phyloP scores from a whole-genome alignment of 2,113 vertebrate genomes.

The Polypterus bichir region DNA sequence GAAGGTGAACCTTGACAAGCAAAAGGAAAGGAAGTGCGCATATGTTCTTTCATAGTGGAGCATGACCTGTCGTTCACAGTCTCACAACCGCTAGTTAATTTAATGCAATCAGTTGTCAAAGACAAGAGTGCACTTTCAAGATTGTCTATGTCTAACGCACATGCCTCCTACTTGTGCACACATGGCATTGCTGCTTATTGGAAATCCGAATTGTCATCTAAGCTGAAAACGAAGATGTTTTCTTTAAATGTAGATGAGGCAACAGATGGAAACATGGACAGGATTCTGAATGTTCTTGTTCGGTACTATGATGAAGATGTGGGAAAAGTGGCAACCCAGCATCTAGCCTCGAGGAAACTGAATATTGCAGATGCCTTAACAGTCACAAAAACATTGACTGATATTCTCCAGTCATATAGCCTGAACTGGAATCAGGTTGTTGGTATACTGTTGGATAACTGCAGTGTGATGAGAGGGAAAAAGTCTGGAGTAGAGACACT shows the following conservation, averaged over 20 bases:
- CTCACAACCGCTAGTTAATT: neutral
- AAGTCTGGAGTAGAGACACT: constrained; percentile 1
- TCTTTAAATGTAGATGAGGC: constrained; percentile 7
- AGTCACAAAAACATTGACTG: neutral
- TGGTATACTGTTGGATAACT: constrained; percentile 9
- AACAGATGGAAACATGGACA: constrained; percentile 4
- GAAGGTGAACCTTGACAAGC: constrained; percentile 6
- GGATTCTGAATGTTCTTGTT: constrained; percentile 8
- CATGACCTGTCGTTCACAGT: constrained; percentile 2
- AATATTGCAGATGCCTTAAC: constrained; percentile 8
- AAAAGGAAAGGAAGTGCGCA: constrained; percentile 3
- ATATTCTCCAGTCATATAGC: constrained; percentile 1
- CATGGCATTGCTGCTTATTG: neutral
- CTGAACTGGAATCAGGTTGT: constrained; percentile 3
- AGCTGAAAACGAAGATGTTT: constrained; percentile 8
- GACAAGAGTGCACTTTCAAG: constrained; percentile 7
- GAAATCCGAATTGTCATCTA: neutral
- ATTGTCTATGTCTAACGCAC: constrained; percentile 2
- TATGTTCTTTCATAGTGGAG: constrained; percentile 2
- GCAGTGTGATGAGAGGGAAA: constrained; percentile 4
- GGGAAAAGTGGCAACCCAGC: neutral
- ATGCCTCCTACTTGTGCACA: constrained; percentile 5
- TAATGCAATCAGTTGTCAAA: neutral
- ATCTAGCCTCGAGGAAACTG: constrained; percentile 3
- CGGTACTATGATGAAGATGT: constrained; percentile 3